Evolutionary conservation across 2,797 vertebrate genomes (phyloP).

Genomic region (Gadopsis marmoratus): DNA sequence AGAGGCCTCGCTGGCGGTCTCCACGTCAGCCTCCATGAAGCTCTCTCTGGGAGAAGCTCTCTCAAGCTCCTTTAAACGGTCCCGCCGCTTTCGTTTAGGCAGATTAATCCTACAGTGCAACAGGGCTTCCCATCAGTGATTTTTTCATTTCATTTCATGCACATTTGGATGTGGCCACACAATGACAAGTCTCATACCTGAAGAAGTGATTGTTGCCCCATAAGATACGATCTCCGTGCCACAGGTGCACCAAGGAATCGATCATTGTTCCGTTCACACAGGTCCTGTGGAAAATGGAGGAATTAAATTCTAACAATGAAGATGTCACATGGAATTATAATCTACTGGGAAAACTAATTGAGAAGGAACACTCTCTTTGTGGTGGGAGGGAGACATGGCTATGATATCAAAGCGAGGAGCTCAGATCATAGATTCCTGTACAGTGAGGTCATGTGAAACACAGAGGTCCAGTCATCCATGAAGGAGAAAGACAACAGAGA

Average conservation of each 20-base stretch:
- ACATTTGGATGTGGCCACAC: not conserved
- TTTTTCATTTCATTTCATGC: not conserved
- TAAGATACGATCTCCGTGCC: slow-evolving; percentile 97
- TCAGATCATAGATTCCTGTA: slow-evolving; percentile 68
- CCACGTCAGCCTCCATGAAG: slow-evolving; percentile 89
- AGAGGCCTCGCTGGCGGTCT: slow-evolving; percentile 96
- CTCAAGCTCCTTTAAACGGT: slow-evolving; percentile 95
- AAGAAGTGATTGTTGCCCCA: slow-evolving; percentile 99
- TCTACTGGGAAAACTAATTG: slow-evolving; percentile 25
- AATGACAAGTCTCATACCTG: slow-evolving; percentile 83
- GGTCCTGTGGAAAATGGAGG: slow-evolving; percentile 83
- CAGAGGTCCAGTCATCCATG: slow-evolving; percentile 62
- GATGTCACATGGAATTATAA: slow-evolving; percentile 15
- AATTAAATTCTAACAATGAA: slow-evolving; percentile 1
- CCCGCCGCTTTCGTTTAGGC: slow-evolving; percentile 93
- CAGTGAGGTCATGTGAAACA: slow-evolving; percentile 77
- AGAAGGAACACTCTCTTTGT: slow-evolving; percentile 38
- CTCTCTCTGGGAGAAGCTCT: slow-evolving; percentile 87
- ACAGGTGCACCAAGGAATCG: slow-evolving; percentile 89
- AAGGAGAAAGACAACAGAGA: slow-evolving; percentile 35
- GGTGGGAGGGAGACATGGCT: slow-evolving; percentile 50
- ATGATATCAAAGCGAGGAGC: slow-evolving; percentile 68
- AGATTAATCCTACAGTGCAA: slow-evolving; percentile 90
- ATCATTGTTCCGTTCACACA: slow-evolving; percentile 95
- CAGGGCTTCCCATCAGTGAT: slow-evolving; percentile 2